These are phyloP conservation scores for Muscicapa comitata DNA, from an alignment of 2,797 vertebrate genomes.

Conservation along the genomic window DNA sequence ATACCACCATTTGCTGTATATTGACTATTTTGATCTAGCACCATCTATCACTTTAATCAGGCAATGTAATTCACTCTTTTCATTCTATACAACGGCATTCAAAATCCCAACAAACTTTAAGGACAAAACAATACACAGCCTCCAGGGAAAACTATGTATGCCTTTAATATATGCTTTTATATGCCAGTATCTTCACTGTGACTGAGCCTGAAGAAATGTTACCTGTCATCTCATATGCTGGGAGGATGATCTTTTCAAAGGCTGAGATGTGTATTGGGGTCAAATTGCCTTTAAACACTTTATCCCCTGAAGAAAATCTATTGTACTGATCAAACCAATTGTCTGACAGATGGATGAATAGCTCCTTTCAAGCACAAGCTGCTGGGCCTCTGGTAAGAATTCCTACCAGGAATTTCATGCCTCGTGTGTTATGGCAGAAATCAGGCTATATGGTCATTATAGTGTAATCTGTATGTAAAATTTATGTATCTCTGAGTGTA, in stretches of 20 bases:
- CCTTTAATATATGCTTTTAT: not conserved
- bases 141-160: not conserved
- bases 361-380: not conserved
- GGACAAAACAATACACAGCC: not conserved
- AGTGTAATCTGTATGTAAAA: not conserved
- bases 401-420: not conserved
- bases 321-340: not conserved
- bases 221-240: not conserved
- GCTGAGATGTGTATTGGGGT: not conserved
- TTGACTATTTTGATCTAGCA: not conserved
- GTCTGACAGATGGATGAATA: not conserved
- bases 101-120: not conserved
- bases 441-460: not conserved
- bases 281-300: not conserved
- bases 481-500: not conserved
- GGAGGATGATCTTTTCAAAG: not conserved
- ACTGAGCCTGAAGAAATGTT: not conserved
- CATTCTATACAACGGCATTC: not conserved
- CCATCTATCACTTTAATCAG: not conserved
- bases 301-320: not conserved
- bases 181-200: not conserved
- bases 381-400: not conserved
- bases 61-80: not conserved
- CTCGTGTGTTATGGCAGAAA: rapidly evolving
- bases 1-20: not conserved